Conservation (phyloP, 2,113 vertebrate genomes). For the Coregonus clupeaformis region DNA sequence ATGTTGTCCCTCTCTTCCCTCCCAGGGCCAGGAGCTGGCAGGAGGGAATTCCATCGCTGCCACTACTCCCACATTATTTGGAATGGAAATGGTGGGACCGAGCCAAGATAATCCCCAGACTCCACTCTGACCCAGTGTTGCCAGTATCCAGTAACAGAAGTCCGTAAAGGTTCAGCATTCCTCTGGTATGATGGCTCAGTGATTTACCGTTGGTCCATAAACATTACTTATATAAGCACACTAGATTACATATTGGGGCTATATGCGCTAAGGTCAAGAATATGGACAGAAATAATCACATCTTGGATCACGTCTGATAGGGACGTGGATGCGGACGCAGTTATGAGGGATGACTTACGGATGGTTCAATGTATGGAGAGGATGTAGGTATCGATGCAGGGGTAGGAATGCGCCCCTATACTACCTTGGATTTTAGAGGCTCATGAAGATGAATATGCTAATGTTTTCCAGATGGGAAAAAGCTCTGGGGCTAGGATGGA, state of each 20-base stretch:
- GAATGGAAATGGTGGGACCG: constrained; percentile 29
- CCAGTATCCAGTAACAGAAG: constrained; percentile 44
- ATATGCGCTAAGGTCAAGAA: constrained; percentile 25
- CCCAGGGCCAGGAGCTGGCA: constrained; percentile 25
- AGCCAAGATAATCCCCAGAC: constrained; percentile 34
- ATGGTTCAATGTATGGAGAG: background rate
- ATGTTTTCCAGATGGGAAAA: constrained; percentile 64
- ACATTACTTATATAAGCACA: constrained; percentile 25
- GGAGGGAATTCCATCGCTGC: constrained; percentile 34
- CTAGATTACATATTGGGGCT: constrained; percentile 24
- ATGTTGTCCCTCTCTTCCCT: constrained; percentile 27
- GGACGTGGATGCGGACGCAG: background rate
- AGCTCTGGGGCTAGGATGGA: constrained; percentile 23
- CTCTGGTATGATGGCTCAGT: constrained; percentile 17
- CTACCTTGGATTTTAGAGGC: constrained; percentile 35
- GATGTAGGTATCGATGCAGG: constrained; percentile 7
- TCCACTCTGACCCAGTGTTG: constrained; percentile 20
- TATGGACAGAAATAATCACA: constrained; percentile 15
- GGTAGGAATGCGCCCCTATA: constrained; percentile 31
- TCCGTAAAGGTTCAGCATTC: constrained; percentile 22
- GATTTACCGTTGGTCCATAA: constrained; percentile 48
- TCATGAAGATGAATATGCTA: constrained; percentile 50
- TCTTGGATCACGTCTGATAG: constrained; percentile 5
- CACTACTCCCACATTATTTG: constrained; percentile 56
- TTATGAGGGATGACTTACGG: constrained; percentile 3